Evolutionary conservation across 2,113 vertebrate genomes (phyloP).

Genomic region (Erythrolamprus reginae): DNA sequence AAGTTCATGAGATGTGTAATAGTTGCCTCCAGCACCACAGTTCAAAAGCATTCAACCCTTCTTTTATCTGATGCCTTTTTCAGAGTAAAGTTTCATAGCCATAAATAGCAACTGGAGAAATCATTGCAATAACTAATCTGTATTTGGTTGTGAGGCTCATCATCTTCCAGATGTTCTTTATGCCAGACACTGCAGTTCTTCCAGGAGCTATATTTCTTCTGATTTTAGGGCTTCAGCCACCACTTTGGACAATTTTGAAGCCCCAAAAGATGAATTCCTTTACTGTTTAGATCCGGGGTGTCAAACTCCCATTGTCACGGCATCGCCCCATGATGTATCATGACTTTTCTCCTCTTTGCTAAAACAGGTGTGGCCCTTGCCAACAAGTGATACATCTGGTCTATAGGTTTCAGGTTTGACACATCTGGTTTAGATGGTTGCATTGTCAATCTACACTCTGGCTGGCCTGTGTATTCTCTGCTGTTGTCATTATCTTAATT

Average conservation of each 20-base stretch:
- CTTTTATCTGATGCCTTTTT: background rate
- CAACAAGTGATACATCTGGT: too few species aligned
- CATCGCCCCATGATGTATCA: rapidly evolving
- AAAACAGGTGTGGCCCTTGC: too few species aligned
- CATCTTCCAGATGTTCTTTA: background rate
- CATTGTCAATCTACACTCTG: background rate
- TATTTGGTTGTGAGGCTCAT: background rate
- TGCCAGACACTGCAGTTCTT: background rate
- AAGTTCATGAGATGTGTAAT: background rate
- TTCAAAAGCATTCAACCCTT: background rate
- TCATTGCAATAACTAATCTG: background rate
- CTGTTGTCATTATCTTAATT: background rate
- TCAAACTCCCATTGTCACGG: too few species aligned
- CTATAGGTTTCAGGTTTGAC: too few species aligned
- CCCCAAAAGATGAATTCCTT: background rate
- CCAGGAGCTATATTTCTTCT: background rate
- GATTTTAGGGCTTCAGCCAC: background rate
- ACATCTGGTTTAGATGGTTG: too few species aligned
- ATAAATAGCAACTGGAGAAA: background rate
- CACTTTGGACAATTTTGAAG: background rate
- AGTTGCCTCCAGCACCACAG: background rate
- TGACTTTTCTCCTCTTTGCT: too few species aligned
- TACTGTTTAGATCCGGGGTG: background rate
- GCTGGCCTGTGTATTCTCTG: background rate
- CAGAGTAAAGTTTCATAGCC: background rate